Evolutionary conservation across 2,797 vertebrate genomes (phyloP), one percentile per base, ranked within the genome.

Genomic region (Thunnus albacares): DNA sequence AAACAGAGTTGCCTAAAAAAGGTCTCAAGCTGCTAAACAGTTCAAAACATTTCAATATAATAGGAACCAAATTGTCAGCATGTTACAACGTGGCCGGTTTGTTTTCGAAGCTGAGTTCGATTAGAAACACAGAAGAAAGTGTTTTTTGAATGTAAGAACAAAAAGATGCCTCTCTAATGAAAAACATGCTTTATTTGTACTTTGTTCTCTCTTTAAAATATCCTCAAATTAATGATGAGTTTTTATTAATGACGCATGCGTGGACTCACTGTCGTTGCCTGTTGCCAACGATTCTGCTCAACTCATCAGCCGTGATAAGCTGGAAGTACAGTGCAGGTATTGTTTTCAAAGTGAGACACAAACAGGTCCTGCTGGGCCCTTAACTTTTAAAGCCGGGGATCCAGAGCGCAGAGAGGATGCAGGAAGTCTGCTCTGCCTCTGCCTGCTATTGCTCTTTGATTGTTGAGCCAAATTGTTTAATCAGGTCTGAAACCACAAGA

Each of bases 381-480:
- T 81, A 80, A 82, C 75, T 88, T 80, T 76, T 61, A 81, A 81
- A 80, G 82, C 75, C 45, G 35, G 63, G 14, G 85, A 76, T 78
- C 63, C 87, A 68, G 64, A 72, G 74, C 53, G 74, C 53, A 45
- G 62, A 80, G 73, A 88, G 81, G 86, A 90, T 80, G 81, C 91
- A 90, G 86, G 90, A 93, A 92, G 89, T 91, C 89, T 82, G 83
- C 78, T 79, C 82, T 82, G 71, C 80, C 82, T 90, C 81, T 73
- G 62, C 67, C 80, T 82, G 83, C 81, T 81, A 74, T 82, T 84
- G 72, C 83, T 84, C 90, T 94, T 93, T 94, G 88, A 95, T 93
- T 93, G 71, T 89, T 26, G 77, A 76, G 90, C 91, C 87, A 94
- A 93, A 93, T 89, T 92, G 89, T 93, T 94, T 93, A 94, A 95